phyloP scores from a whole-genome alignment of 2,113 vertebrate species.

The Gymnocephalus cernua region DNA sequence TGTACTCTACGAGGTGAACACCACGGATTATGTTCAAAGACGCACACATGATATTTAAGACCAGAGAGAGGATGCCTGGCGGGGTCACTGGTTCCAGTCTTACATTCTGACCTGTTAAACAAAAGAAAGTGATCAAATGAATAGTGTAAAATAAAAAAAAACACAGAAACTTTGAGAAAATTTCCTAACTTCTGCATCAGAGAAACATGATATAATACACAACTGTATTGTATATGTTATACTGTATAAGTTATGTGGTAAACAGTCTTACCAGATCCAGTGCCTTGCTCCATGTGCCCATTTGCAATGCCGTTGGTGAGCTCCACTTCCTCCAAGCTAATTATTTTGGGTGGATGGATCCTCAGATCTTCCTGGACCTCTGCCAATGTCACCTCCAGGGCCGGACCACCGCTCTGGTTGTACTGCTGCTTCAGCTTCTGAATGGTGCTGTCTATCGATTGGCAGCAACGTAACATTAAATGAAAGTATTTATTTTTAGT shows the following conservation, averaged over 20 bases:
- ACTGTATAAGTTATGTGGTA: not conserved
- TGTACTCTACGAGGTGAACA: conserved; percentile 93
- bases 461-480: conserved; percentile 7
- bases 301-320: conserved; percentile 87
- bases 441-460: conserved; percentile 87
- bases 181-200: not conserved
- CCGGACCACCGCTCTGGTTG: conserved; percentile 80
- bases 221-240: not conserved
- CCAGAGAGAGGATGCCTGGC: conserved; percentile 91
- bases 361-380: conserved; percentile 89
- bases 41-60: conserved; percentile 97
- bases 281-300: conserved; percentile 76
- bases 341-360: conserved; percentile 84
- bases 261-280: conserved; percentile 85
- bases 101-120: conserved; percentile 83
- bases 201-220: not conserved
- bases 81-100: conserved; percentile 90
- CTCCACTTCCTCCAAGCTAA: conserved; percentile 87
- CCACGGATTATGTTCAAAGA: conserved; percentile 95
- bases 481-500: not conserved
- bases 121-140: not conserved
- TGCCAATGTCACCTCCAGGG: conserved; percentile 81
- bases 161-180: not conserved
- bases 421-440: conserved; percentile 93
- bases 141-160: not conserved